Base-by-base conservation (phyloP, 1,140 invertebrate genomes). In the Drosophila lacteicornis region DNA sequence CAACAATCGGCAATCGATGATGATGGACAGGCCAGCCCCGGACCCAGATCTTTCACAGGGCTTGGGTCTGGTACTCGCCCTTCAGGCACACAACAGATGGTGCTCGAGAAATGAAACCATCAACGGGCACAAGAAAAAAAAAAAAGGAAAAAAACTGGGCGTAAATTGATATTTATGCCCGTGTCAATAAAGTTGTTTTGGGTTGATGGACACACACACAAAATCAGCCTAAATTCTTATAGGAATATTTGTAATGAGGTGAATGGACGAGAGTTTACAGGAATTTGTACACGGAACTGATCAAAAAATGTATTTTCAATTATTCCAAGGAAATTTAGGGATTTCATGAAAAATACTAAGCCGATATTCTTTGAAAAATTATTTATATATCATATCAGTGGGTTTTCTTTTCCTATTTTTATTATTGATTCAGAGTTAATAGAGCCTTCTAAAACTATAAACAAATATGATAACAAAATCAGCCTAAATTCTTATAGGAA, bases 131-230 rank as follows among this genome's bases (percentile, higher is more conserved):
- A 58, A 66, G n/a, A 51, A 2, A 22, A 22, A 25, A 70, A 38
- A 30, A 57, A 11, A 36, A n/a, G 17, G 36, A 12, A 53, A 65
- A 69, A 56, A 70, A 83, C 66, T 68, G 69, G 57, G 65, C 60
- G 79, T 84, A 87, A 85, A 82, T 58, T 82, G 61, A 87, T 79
- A 82, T 79, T 65, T 47, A 74, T 74, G 69, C 67, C 50, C 69
- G 55, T 73, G 66, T 60, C 67, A 71, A 73, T 73, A 59, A 69
- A 78, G 75, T 78, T 61, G 75, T 56, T 78, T 56, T 57, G 57
- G 50, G 27, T 47, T 61, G 75, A 73, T 36, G 25, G 61, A 68
- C 36, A 40, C 19, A 56, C 30, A 53, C 53, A 56, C 11, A 42
- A 59, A 58, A 76, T 76, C 73, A 53, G 45, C 45, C 50, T 42